These are phyloP conservation scores for Drosophila multiciliata DNA, from an alignment of 2,888 invertebrate genomes.

Conservation along the genomic window DNA sequence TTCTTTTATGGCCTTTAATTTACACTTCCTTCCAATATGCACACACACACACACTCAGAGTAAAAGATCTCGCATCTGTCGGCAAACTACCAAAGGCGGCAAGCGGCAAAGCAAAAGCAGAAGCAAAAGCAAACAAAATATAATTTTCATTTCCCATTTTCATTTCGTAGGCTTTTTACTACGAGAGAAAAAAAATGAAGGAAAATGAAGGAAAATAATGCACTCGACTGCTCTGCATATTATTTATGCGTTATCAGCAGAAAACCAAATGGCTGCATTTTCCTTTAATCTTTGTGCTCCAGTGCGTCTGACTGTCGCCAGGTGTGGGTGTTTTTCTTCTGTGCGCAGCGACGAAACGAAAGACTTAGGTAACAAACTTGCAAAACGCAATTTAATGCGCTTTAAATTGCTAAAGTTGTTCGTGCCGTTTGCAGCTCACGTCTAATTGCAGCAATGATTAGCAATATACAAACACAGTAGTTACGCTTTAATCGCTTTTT, in stretches of 20 bases:
- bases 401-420: conserved; percentile 68
- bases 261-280: conserved; percentile 34
- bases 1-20: conserved; percentile 72
- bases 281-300: conserved; percentile 43
- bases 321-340: conserved; percentile 4
- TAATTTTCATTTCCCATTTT: conserved; percentile 78
- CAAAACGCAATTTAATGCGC: conserved; percentile 75
- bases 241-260: conserved; percentile 59
- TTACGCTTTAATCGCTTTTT: conserved; percentile 81
- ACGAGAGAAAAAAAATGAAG: background rate
- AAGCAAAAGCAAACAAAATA: conserved; percentile 69
- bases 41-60: conserved; percentile 27
- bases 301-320: conserved; percentile 20
- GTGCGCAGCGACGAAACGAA: conserved; percentile 48
- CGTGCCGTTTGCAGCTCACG: conserved; percentile 15
- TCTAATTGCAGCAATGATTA: conserved; percentile 75
- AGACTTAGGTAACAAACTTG: conserved; percentile 74
- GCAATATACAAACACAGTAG: conserved; percentile 79
- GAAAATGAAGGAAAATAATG: background rate
- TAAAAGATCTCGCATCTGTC: conserved; percentile 23
- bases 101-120: conserved; percentile 35
- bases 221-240: conserved; percentile 49
- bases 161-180: conserved; percentile 17
- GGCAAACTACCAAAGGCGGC: conserved; percentile 49
- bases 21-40: conserved; percentile 72